Conservation (phyloP, 2,797 vertebrate species). For the Sebastolobus alascanus region DNA sequence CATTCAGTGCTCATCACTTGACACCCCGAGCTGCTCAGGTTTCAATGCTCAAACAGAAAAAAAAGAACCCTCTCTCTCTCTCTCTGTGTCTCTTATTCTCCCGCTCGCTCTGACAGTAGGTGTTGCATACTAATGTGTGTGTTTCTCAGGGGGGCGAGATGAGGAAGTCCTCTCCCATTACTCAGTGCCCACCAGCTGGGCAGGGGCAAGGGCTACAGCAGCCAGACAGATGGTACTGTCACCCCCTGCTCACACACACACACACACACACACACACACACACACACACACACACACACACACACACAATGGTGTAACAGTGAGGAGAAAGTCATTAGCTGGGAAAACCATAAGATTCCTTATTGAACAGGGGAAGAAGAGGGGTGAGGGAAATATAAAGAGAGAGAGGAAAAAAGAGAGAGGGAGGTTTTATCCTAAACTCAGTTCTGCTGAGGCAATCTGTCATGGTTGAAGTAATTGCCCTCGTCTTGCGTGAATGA, state of each 20-base stretch:
- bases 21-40: slow-evolving; percentile 76
- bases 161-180: slow-evolving; percentile 87
- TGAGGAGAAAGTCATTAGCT: slow-evolving; percentile 84
- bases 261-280: slow-evolving; percentile 62
- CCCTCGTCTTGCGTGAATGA: slow-evolving; percentile 82
- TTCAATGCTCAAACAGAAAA: slow-evolving; percentile 67
- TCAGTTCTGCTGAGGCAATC: slow-evolving; percentile 88
- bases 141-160: slow-evolving; percentile 82
- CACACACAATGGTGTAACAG: slow-evolving; percentile 71
- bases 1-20: slow-evolving; percentile 73
- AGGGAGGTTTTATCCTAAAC: slow-evolving; percentile 76
- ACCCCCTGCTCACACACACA: slow-evolving; percentile 79
- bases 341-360: slow-evolving; percentile 79
- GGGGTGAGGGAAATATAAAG: slow-evolving; percentile 58
- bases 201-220: slow-evolving; percentile 88
- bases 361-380: slow-evolving; percentile 68
- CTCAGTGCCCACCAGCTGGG: slow-evolving; percentile 88
- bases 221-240: slow-evolving; percentile 88
- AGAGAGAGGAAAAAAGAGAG: slow-evolving; percentile 35
- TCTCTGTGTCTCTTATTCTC: slow-evolving; percentile 66
- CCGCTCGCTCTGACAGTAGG: slow-evolving; percentile 80
- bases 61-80: slow-evolving; percentile 46
- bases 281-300: slow-evolving; percentile 65
- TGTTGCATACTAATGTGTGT: slow-evolving; percentile 84
- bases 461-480: slow-evolving; percentile 90